Percentiles rank a stretch among this genome's conserved stretches.
These are phyloP conservation scores for Poicephalus meyeri DNA, from an alignment of 2,113 vertebrate species.

Conservation along the genomic window DNA sequence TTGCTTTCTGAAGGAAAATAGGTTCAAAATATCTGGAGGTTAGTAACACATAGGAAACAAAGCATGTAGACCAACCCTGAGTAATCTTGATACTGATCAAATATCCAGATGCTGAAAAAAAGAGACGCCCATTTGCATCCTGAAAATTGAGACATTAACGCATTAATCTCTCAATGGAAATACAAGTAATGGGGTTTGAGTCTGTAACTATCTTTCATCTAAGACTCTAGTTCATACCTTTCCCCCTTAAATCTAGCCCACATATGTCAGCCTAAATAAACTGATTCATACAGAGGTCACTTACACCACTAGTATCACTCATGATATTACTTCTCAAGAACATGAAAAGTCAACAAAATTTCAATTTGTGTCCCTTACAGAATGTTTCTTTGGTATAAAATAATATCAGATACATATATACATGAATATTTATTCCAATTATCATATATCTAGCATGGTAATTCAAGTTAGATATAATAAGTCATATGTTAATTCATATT, in stretches of 20 bases:
- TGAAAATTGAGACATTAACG: not conserved
- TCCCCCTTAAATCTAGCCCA: not conserved
- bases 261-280: not conserved
- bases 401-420: not conserved
- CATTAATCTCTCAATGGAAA: not conserved
- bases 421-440: not conserved
- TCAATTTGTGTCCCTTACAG: not conserved
- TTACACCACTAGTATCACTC: not conserved
- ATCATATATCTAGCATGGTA: not conserved
- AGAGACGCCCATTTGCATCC: not conserved
- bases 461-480: not conserved
- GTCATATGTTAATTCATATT: not conserved
- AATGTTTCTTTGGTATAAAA: not conserved
- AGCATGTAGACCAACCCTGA: not conserved
- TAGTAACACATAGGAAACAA: not conserved
- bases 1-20: not conserved
- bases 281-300: not conserved
- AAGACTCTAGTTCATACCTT: not conserved
- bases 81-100: not conserved
- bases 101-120: not conserved
- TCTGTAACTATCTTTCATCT: not conserved
- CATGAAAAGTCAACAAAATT: not conserved
- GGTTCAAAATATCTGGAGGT: not conserved
- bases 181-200: not conserved
- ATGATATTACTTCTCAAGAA: not conserved